A percentile compares a stretch with the other conserved stretches of the same genome.
Evolutionary conservation across 2,888 invertebrate genomes (phyloP).

Genomic region (Noctuana brunneofusca): DNA sequence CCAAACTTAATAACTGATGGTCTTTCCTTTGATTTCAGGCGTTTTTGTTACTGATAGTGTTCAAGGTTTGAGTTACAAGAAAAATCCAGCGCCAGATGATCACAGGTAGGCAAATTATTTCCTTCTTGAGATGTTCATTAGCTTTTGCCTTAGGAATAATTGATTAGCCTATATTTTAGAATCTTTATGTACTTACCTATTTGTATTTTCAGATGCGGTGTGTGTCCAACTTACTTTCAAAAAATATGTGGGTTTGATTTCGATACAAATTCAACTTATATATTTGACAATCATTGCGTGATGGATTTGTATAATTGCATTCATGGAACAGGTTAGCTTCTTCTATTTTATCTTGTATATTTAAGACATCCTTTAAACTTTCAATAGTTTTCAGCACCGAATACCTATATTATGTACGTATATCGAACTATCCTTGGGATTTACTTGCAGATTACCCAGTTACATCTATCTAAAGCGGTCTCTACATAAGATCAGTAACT

Average conservation of each 20-base stretch:
- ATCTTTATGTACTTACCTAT: neutral
- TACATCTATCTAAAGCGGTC: no score
- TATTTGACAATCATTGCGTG: conserved; percentile 74
- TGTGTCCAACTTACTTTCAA: conserved; percentile 72
- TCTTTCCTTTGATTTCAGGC: conserved; percentile 10
- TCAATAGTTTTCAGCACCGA: no score
- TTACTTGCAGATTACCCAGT: no score
- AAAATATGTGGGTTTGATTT: conserved; percentile 69
- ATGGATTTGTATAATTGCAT: conserved; percentile 76
- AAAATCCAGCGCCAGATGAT: conserved; percentile 36
- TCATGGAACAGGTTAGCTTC: conserved; percentile 55
- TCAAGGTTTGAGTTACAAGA: conserved; percentile 26
- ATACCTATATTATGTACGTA: no score
- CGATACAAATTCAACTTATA: conserved; percentile 53
- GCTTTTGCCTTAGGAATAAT: no score
- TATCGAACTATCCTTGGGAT: no score
- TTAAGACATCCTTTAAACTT: no score
- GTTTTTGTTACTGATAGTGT: neutral
- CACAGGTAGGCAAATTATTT: conserved; percentile 33
- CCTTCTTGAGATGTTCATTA: no score
- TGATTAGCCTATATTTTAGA: no score
- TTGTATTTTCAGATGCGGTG: conserved; percentile 61
- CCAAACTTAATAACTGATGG: no score
- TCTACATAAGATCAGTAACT: no score
- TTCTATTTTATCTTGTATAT: conserved; percentile 32